These are phyloP conservation scores for Melangyna quadrimaculata DNA, from an alignment of 2,888 invertebrate genomes.

Conservation along the genomic window DNA sequence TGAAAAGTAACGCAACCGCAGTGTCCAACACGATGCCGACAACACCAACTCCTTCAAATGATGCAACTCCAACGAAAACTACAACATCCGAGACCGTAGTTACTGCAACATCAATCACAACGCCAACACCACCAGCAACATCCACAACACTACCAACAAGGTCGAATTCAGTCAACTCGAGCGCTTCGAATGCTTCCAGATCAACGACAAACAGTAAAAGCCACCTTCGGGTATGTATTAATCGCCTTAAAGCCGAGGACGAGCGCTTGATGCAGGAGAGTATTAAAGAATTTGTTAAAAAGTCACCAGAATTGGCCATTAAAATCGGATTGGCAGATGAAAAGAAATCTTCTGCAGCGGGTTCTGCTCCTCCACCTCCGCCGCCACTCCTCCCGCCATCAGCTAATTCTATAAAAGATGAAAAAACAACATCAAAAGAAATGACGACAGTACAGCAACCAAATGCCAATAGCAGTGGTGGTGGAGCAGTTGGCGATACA, in stretches of 20 bases:
- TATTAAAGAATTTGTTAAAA: conserved; percentile 85
- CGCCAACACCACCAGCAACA: conserved; percentile 16
- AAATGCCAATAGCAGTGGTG: conserved; percentile 21
- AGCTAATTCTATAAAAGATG: conserved; percentile 43
- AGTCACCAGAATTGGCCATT: conserved; percentile 83
- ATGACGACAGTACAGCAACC: not conserved
- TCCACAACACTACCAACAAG: conserved; percentile 75
- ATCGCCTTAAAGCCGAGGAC: conserved; percentile 82
- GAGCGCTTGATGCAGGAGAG: conserved; percentile 85
- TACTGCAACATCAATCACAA: conserved; percentile 15
- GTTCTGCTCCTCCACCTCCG: conserved; percentile 30
- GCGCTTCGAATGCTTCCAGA: conserved; percentile 52
- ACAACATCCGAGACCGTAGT: conserved; percentile 31
- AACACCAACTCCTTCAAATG: conserved; percentile 57
- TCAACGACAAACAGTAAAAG: conserved; percentile 76
- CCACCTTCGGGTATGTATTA: conserved; percentile 80
- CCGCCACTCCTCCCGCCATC: conserved; percentile 44
- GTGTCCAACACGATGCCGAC: conserved; percentile 60
- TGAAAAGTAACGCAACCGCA: conserved; percentile 41
- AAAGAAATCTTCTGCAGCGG: conserved; percentile 13
- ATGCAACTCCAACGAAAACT: conserved; percentile 20
- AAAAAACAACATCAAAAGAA: conserved; percentile 11
- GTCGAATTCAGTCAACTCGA: conserved; percentile 83
- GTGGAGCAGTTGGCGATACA: conserved; percentile 74
- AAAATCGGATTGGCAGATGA: conserved; percentile 82